phyloP scores from a whole-genome alignment of 2,888 invertebrate species.

The Pristionchus japonicus region DNA sequence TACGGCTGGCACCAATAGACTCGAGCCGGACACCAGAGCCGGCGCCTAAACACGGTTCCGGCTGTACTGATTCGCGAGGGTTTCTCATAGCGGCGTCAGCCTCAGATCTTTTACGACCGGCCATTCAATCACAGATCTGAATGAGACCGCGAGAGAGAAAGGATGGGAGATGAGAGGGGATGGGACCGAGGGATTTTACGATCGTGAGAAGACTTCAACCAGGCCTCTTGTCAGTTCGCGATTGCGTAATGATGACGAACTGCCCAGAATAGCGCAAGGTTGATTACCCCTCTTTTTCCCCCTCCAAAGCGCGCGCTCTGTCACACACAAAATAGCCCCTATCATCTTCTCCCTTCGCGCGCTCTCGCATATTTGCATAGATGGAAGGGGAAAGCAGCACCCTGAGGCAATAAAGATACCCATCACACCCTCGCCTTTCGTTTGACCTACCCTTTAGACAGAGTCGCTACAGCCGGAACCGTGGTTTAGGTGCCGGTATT shows the following conservation, averaged over 20 bases:
- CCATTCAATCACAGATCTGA: not conserved
- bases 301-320: not conserved
- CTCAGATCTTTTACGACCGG: conserved; percentile 29
- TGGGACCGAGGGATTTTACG: not conserved
- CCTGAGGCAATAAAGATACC: not conserved
- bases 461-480: no score
- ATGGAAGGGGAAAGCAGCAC: not conserved
- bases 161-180: not conserved
- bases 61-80: no score
- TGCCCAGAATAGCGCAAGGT: not conserved
- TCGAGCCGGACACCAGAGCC: not conserved
- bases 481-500: no score
- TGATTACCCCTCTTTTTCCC: not conserved
- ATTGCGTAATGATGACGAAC: not conserved
- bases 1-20: no score
- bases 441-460: conserved; percentile 7
- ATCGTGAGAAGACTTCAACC: not conserved
- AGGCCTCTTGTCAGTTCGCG: not conserved
- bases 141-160: not conserved
- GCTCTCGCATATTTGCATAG: conserved; percentile 27
- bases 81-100: not conserved
- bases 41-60: not conserved
- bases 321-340: not conserved
- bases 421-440: not conserved
- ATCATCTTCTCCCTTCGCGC: not conserved